Conservation (phyloP, 2,888 invertebrate species). For the Eurytoma adleriae region DNA sequence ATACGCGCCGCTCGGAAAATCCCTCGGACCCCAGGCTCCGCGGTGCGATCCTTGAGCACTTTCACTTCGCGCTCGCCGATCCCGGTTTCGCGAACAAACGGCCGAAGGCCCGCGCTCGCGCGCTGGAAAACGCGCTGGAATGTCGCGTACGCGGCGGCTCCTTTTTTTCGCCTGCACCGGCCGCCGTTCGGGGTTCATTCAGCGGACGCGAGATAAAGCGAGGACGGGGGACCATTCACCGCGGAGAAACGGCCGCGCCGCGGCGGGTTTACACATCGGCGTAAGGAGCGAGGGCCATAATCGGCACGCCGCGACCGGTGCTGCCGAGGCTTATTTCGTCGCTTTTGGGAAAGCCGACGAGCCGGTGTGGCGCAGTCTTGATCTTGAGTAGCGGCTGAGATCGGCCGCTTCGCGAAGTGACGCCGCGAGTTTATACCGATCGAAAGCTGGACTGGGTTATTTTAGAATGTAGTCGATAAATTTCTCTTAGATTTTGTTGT, state of each 20-base stretch:
- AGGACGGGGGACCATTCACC: neutral
- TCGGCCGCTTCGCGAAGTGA: neutral
- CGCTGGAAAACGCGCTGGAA: slow-evolving; percentile 43
- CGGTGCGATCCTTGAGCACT: slow-evolving; percentile 27
- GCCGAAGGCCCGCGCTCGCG: neutral
- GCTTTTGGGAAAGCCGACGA: slow-evolving; percentile 38
- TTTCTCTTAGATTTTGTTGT: too few relatives aligned
- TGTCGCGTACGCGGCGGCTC: neutral
- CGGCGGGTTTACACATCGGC: slow-evolving; percentile 20
- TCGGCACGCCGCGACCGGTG: neutral
- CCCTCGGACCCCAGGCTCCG: neutral
- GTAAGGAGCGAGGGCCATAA: neutral
- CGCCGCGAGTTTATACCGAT: too few relatives aligned
- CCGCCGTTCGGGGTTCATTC: slow-evolving; percentile 33
- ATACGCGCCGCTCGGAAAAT: slow-evolving; percentile 1
- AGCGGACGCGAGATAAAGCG: neutral
- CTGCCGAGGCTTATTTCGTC: neutral
- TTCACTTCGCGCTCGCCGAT: slow-evolving; percentile 37
- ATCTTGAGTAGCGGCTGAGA: slow-evolving; percentile 36
- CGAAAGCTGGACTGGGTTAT: too few relatives aligned
- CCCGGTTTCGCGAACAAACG: slow-evolving; percentile 30
- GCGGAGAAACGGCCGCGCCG: slow-evolving; percentile 31
- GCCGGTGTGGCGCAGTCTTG: slow-evolving; percentile 31
- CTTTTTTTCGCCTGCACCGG: too few relatives aligned
- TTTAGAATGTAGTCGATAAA: too few relatives aligned